These are phyloP conservation scores for Scartelaos histophorus DNA, from an alignment of 2,113 vertebrate species.

Conservation along the genomic window DNA sequence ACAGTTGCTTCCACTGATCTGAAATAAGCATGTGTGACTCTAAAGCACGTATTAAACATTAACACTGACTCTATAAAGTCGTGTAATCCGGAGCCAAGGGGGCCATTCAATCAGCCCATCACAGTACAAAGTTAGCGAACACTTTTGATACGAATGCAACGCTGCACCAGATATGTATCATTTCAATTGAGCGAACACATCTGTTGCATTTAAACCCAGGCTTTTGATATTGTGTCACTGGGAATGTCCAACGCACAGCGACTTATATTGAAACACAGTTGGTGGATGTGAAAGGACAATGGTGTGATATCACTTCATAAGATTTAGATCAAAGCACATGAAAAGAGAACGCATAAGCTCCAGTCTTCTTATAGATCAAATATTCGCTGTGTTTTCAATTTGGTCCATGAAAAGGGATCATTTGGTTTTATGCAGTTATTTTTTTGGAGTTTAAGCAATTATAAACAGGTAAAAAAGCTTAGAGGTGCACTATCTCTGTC, in stretches of 20 bases:
- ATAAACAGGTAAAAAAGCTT: no score
- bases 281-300: neutral
- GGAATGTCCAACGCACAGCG: neutral
- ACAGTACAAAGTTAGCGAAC: constrained; percentile 21
- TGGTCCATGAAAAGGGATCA: no score
- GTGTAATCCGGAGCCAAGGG: constrained; percentile 57
- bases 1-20: constrained; percentile 59
- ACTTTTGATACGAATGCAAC: constrained; percentile 12
- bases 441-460: no score
- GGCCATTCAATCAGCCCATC: constrained; percentile 23
- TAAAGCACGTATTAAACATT: constrained; percentile 68
- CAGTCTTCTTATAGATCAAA: no score
- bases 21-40: constrained; percentile 59
- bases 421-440: no score
- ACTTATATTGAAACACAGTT: neutral
- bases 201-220: constrained; percentile 15
- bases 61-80: constrained; percentile 55
- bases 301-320: neutral
- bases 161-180: neutral
- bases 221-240: neutral
- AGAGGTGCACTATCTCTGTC: no score
- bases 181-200: constrained; percentile 17
- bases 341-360: neutral
- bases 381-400: no score
- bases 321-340: neutral